Evolutionary conservation across 2,113 vertebrate species (phyloP).

Genomic region (Motacilla alba): DNA sequence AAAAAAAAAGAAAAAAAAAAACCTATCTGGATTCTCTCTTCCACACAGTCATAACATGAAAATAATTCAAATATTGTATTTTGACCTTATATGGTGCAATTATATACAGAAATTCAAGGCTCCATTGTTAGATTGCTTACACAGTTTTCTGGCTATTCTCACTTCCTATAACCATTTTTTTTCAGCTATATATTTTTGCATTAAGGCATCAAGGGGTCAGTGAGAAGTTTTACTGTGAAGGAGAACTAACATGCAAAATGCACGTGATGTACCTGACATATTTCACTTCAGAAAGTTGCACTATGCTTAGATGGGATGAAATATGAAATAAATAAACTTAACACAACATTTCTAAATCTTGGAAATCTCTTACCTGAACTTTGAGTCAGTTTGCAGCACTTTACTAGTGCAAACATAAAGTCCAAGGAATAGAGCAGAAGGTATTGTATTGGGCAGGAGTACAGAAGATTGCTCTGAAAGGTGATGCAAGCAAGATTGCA

Average conservation of each 20-base stretch:
- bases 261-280: rapidly evolving
- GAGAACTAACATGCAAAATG: neutral
- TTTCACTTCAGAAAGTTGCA: neutral
- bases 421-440: neutral
- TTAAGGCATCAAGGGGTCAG: neutral
- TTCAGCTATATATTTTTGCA: neutral
- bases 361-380: neutral
- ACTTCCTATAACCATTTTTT: neutral
- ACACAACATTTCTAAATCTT: neutral
- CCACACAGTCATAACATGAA: neutral
- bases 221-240: neutral
- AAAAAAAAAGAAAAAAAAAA: neutral
- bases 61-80: neutral
- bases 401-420: neutral
- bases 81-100: neutral
- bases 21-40: neutral
- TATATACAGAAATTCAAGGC: neutral
- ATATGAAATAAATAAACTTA: neutral
- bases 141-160: neutral
- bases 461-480: neutral
- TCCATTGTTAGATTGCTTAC: neutral
- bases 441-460: neutral
- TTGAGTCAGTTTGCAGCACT: neutral
- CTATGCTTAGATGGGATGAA: neutral
- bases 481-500: neutral